Evolutionary conservation across 1,140 invertebrate species (phyloP).

Genomic region (Mesaphorura yosii): DNA sequence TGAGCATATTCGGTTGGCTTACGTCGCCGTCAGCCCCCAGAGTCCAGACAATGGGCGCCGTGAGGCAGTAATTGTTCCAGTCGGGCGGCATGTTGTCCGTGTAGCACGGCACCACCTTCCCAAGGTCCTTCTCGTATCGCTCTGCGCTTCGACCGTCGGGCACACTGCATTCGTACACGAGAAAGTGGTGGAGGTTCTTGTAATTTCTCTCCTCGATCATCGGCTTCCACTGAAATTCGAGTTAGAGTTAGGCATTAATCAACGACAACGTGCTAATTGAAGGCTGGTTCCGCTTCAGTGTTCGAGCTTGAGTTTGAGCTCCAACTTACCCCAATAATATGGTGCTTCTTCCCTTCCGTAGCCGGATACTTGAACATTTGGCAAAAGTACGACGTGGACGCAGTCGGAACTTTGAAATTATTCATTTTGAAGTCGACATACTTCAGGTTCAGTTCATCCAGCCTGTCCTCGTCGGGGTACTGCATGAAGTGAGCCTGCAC

Average conservation of each 20-base stretch:
- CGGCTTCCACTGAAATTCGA: neutral
- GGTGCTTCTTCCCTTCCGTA: neutral
- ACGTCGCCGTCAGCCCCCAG: slow-evolving; percentile 2
- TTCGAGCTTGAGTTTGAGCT: too few relatives aligned
- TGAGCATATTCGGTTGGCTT: too few relatives aligned
- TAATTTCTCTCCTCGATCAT: neutral
- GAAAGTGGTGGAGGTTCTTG: neutral
- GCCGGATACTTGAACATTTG: neutral
- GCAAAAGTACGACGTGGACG: neutral
- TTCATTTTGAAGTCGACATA: neutral
- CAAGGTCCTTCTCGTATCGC: neutral
- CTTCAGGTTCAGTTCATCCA: neutral
- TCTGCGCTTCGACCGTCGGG: neutral
- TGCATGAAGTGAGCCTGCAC: neutral
- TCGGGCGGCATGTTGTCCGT: neutral
- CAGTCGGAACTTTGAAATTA: neutral
- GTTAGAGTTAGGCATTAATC: neutral
- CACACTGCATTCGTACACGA: slow-evolving; percentile 8
- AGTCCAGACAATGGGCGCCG: neutral
- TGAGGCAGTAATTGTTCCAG: neutral
- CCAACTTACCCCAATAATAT: neutral
- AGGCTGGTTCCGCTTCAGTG: neutral
- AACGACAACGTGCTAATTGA: neutral
- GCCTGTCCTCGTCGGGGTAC: neutral
- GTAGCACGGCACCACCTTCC: neutral